Evolutionary conservation across 2,113 vertebrate genomes (phyloP).

Genomic region (Zapus hudsonius): DNA sequence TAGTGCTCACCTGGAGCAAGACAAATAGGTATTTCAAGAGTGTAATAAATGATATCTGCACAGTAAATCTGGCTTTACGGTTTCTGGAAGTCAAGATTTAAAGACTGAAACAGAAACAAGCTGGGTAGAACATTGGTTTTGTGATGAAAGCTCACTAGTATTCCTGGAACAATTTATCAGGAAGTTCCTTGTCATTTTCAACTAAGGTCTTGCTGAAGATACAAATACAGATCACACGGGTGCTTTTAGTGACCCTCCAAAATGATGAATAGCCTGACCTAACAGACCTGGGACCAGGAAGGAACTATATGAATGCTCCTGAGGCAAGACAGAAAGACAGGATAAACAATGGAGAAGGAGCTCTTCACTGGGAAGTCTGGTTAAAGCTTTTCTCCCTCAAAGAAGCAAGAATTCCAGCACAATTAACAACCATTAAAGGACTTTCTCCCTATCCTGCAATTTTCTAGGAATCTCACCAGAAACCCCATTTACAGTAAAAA

Average conservation of each 20-base stretch:
- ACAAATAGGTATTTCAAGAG: not conserved
- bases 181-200: slow-evolving; percentile 46
- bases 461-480: no score
- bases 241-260: not conserved
- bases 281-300: not conserved
- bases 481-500: no score
- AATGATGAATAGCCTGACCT: not conserved
- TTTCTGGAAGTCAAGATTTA: slow-evolving; percentile 61
- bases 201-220: not conserved
- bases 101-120: slow-evolving; percentile 36
- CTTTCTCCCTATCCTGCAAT: not conserved
- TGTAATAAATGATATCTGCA: not conserved
- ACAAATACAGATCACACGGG: not conserved
- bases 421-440: not conserved
- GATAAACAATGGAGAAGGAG: no score
- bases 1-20: not conserved
- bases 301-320: not conserved
- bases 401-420: no score
- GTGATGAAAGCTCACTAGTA: slow-evolving; percentile 56
- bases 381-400: no score
- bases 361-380: no score
- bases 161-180: slow-evolving; percentile 64
- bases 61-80: not conserved
- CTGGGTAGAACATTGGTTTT: slow-evolving; percentile 56
- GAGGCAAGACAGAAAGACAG: not conserved